Evolutionary conservation across 2,888 invertebrate genomes (phyloP).

Genomic region (Tachina fera): DNA sequence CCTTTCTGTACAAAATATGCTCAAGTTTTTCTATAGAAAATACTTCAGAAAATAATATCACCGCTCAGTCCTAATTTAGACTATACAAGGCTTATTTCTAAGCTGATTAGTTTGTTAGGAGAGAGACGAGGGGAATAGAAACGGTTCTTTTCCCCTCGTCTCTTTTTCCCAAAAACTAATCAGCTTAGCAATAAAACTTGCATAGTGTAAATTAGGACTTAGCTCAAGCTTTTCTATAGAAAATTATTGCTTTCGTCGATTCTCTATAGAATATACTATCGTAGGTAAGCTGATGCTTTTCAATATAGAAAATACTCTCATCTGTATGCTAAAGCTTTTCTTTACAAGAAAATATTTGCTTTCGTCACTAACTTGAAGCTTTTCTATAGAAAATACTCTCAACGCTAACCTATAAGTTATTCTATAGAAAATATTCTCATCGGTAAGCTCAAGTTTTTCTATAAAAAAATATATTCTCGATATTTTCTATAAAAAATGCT

Average conservation of each 20-base stretch:
- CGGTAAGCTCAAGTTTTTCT: not conserved
- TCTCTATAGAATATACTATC: not conserved
- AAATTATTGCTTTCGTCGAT: too few relatives aligned
- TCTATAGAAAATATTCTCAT: not conserved
- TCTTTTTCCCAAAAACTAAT: too few relatives aligned
- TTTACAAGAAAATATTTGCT: not conserved
- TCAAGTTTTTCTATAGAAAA: not conserved
- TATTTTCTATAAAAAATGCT: not conserved
- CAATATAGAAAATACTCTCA: not conserved
- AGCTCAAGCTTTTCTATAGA: not conserved
- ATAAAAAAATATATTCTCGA: not conserved
- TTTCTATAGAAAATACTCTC: not conserved
- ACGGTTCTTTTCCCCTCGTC: too few relatives aligned
- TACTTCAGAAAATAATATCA: too few relatives aligned
- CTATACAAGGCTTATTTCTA: too few relatives aligned
- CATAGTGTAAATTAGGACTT: too few relatives aligned
- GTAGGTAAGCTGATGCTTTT: not conserved
- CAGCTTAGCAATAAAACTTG: too few relatives aligned
- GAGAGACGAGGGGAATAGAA: too few relatives aligned
- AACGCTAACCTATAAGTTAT: not conserved
- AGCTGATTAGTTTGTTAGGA: too few relatives aligned
- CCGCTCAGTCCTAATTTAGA: too few relatives aligned
- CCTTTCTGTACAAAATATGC: not conserved
- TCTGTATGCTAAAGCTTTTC: not conserved
- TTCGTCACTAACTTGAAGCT: not conserved